Conservation (phyloP, 1,140 invertebrate genomes). For the Penaeus japonicus region DNA sequence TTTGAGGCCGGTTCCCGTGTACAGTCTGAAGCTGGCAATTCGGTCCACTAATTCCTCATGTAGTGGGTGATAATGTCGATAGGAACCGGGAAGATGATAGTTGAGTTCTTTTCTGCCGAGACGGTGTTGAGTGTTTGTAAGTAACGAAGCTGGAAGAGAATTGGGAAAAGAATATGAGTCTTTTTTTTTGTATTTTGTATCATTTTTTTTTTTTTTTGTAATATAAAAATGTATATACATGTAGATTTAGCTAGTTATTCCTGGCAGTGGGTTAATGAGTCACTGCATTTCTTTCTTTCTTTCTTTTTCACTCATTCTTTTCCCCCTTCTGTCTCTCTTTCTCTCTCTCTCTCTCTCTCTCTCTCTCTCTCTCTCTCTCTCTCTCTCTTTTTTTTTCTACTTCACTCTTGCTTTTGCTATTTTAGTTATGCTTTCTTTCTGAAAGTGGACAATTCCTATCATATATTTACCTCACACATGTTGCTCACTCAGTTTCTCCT, state of each 20-base stretch:
- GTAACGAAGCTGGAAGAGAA: slow-evolving; percentile 69
- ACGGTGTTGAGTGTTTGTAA: slow-evolving; percentile 91
- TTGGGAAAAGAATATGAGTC: not conserved
- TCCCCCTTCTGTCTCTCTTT: not conserved
- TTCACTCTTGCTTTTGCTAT: no score
- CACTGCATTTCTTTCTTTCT: not conserved
- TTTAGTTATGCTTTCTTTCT: no score
- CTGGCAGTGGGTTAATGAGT: not conserved
- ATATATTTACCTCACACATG: no score
- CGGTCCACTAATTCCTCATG: slow-evolving; percentile 34
- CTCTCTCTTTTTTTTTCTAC: not conserved
- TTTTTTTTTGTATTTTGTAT: no score
- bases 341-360: not conserved
- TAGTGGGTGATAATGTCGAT: slow-evolving; percentile 78
- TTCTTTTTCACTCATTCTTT: not conserved
- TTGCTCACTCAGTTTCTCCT: no score
- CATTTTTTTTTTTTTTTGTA: not conserved
- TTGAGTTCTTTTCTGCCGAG: slow-evolving; percentile 97
- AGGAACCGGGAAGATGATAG: slow-evolving; percentile 95
- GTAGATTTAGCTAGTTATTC: not conserved
- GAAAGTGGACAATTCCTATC: no score
- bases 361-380: not conserved
- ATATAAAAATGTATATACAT: not conserved
- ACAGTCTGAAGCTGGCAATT: no score
- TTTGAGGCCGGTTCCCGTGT: no score